Percentiles rank a stretch among this genome's conserved stretches.
These are phyloP conservation scores for Chamaea fasciata DNA, from an alignment of 2,113 vertebrate genomes.

Conservation along the genomic window DNA sequence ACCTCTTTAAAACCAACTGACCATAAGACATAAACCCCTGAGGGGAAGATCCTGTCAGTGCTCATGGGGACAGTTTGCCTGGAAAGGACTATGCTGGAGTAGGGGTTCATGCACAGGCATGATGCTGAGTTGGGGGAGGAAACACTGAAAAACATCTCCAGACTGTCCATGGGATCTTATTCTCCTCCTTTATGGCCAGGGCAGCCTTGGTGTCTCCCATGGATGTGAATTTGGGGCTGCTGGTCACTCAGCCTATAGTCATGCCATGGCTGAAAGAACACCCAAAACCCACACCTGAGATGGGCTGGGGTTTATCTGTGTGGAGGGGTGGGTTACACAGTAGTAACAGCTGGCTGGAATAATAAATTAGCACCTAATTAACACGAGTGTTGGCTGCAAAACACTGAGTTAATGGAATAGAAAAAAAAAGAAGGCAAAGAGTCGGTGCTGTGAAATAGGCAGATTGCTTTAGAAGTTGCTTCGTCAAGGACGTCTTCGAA, in stretches of 20 bases:
- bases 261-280: not conserved
- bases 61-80: not conserved
- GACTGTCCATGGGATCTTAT: not conserved
- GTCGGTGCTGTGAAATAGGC: not conserved
- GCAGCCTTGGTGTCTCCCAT: not conserved
- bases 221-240: not conserved
- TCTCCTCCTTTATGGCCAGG: not conserved
- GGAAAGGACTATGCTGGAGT: not conserved
- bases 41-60: not conserved
- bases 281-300: not conserved
- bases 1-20: not conserved
- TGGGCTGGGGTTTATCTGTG: not conserved
- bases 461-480: not conserved
- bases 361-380: conserved; percentile 52
- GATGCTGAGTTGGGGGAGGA: not conserved
- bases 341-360: not conserved
- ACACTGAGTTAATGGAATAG: not conserved
- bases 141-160: not conserved
- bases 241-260: not conserved
- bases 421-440: not conserved
- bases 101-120: accelerated
- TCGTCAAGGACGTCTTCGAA: not conserved
- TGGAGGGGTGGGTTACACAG: not conserved
- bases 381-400: not conserved
- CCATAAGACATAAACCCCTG: accelerated